Conservation (phyloP, 2,113 vertebrate species). For the Pseudonaja textilis region DNA sequence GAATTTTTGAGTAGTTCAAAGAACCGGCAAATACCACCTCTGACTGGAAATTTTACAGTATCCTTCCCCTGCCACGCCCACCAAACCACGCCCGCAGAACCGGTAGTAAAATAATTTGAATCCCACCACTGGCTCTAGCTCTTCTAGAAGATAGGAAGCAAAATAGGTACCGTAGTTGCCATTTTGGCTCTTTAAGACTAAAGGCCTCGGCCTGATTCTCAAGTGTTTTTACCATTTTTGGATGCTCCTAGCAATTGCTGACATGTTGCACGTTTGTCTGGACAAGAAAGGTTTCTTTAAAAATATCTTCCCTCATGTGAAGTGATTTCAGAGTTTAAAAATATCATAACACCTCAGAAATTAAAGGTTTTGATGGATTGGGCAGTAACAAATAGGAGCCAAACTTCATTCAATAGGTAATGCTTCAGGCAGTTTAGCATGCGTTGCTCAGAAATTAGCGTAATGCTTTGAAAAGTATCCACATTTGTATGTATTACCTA, state of each 20-base stretch:
- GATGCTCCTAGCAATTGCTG: background rate
- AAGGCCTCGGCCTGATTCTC: background rate
- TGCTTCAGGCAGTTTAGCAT: background rate
- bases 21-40: no score
- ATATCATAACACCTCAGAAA: background rate
- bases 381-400: background rate
- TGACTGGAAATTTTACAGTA: no score
- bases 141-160: background rate
- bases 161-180: background rate
- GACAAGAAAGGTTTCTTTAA: background rate
- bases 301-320: background rate
- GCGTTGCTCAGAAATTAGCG: background rate
- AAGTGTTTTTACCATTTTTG: background rate
- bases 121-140: no score
- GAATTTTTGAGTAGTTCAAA: no score
- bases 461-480: background rate
- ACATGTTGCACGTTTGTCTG: background rate
- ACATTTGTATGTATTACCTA: background rate
- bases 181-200: background rate
- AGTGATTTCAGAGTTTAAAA: background rate
- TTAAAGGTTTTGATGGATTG: background rate
- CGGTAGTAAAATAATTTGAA: no score
- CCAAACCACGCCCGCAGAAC: no score
- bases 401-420: background rate
- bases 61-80: no score